phyloP scores from a whole-genome alignment of 2,797 vertebrate genomes.

The Mus spretus region DNA sequence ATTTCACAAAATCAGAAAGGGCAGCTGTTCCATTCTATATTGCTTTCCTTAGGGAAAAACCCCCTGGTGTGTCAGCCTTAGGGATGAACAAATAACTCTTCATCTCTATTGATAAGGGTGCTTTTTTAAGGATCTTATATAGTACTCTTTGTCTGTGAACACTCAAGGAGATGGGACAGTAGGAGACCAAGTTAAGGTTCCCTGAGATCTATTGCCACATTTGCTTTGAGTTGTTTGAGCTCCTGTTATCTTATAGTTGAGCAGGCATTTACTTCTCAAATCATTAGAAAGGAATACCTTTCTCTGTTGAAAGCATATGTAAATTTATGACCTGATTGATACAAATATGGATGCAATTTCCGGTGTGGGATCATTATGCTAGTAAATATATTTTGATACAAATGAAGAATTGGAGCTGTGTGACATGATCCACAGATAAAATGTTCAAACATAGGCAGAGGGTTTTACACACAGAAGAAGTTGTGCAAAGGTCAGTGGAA shows the following conservation, averaged over 20 bases:
- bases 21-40: not conserved
- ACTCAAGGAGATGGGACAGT: not conserved
- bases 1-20: slow-evolving; percentile 2
- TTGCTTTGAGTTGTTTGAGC: not conserved
- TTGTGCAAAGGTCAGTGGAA: not conserved
- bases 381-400: not conserved
- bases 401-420: slow-evolving; percentile 38
- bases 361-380: not conserved
- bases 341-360: slow-evolving; percentile 66
- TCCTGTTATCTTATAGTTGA: slow-evolving; percentile 24
- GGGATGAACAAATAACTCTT: slow-evolving; percentile 49
- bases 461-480: not conserved
- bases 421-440: not conserved
- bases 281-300: slow-evolving; percentile 61
- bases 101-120: not conserved
- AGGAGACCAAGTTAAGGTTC: not conserved
- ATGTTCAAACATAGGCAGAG: not conserved
- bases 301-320: slow-evolving; percentile 69
- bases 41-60: slow-evolving; percentile 19
- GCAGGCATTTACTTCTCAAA: slow-evolving; percentile 70
- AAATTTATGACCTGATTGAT: slow-evolving; percentile 69
- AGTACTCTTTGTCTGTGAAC: not conserved
- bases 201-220: not conserved
- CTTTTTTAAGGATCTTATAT: not conserved
- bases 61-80: not conserved